Evolutionary conservation across 2,113 vertebrate genomes (phyloP), one percentile per base, ranked within the genome.

Genomic region (Formicarius rufipectus): DNA sequence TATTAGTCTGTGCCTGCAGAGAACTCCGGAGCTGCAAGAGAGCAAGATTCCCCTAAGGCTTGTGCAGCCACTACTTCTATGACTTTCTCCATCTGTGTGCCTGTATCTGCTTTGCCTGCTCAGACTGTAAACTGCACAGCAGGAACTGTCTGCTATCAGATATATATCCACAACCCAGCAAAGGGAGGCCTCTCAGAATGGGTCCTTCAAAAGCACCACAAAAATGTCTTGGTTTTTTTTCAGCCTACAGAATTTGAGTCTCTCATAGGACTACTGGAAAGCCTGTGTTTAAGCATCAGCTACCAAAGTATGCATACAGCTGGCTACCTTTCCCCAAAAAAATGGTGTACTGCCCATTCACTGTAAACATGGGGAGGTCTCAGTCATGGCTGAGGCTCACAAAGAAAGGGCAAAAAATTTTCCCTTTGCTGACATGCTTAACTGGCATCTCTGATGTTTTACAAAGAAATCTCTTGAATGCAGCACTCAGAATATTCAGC

Each of bases 291-390:
- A 85, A 83, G 60, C 56, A 91, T 20, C 31, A 33, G 21, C 25
- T 68, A 63, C 20, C 17, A 23, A n/a, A 40, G 14, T 4, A 7
- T 10, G 18, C 49, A 37, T 11, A 37, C 3, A 12, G 3, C 1
- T 9, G 45, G 39, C 27, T 31, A 78, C 22, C 49, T 44, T 14
- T 39, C 31, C 16, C 45, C n/a, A n/a, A 55, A 58, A 52, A 67
- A 73, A 28, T 0, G 2, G 17, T 0, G 0, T 16, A 33, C 20
- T 75, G 52, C 10, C 66, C 53, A n/a, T 56, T 52, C 55, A 35
- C 33, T 13, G 20, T 44, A 39, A 85, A 63, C 13, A 22, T 1
- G 4, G 42, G 17, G 11, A 94, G 16, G 22, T 81, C 60, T 78
- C 67, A 42, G 27, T 64, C 74, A 37, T 5, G 4, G 15, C 1